Percentiles rank a stretch among this genome's conserved stretches.
These are phyloP conservation scores for Proteles cristata DNA, from an alignment of 2,113 vertebrate species.

Conservation along the genomic window DNA sequence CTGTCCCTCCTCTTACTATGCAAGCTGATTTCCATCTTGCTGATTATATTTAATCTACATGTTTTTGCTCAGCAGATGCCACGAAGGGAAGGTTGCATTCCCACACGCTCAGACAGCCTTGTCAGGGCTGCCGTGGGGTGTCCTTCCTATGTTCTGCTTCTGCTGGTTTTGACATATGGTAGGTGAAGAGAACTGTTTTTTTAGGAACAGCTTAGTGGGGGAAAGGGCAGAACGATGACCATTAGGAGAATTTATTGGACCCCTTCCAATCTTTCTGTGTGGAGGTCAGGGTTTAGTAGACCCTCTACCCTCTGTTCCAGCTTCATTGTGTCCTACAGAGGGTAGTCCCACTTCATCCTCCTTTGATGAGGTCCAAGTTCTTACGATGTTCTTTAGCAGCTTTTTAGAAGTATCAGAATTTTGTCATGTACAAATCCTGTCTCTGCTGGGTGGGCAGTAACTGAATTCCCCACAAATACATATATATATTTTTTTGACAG, in stretches of 20 bases:
- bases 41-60: constrained; percentile 41
- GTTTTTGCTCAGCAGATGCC: constrained; percentile 53
- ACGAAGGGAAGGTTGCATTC: background rate
- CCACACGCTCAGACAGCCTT: constrained; percentile 51
- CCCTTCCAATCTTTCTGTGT: background rate
- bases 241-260: constrained; percentile 17
- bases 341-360: constrained; percentile 44
- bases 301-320: background rate
- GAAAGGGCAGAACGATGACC: constrained; percentile 56
- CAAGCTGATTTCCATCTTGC: constrained; percentile 29
- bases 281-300: background rate
- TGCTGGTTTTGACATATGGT: constrained; percentile 41
- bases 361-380: constrained; percentile 52
- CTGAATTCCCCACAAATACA: constrained; percentile 25
- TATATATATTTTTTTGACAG: background rate
- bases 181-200: constrained; percentile 67
- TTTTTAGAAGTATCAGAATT: constrained; percentile 62
- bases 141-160: constrained; percentile 56
- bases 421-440: background rate
- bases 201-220: constrained; percentile 53
- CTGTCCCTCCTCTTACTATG: background rate
- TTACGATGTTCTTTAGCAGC: background rate
- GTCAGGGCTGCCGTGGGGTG: background rate
- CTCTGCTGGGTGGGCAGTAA: constrained; percentile 35
- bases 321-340: background rate